These are phyloP conservation scores for Diabrotica undecimpunctata DNA, from an alignment of 1,140 invertebrate species.

Conservation along the genomic window DNA sequence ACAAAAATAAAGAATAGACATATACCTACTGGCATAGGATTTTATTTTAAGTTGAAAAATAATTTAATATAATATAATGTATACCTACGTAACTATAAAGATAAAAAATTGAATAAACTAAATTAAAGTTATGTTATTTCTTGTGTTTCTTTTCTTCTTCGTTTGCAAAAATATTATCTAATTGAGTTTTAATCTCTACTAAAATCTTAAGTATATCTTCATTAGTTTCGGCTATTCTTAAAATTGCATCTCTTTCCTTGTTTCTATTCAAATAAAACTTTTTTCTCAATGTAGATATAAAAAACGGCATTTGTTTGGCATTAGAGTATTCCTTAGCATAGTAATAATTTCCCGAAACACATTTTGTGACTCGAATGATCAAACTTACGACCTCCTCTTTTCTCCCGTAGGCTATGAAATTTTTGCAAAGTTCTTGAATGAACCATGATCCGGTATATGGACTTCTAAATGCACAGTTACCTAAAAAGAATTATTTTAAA, in stretches of 20 bases:
- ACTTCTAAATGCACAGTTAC: constrained; percentile 32
- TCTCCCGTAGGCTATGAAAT: constrained; percentile 38
- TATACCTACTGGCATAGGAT: too few relatives aligned
- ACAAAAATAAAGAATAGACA: too few relatives aligned
- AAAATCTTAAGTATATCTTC: constrained; percentile 14
- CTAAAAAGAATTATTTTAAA: constrained; percentile 23
- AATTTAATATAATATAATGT: too few relatives aligned
- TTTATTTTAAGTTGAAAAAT: too few relatives aligned
- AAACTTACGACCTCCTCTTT: constrained; percentile 40
- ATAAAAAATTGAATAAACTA: too few relatives aligned
- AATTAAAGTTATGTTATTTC: not conserved
- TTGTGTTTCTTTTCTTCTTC: not conserved
- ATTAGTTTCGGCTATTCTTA: constrained; percentile 26
- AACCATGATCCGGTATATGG: constrained; percentile 37
- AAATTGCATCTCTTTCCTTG: constrained; percentile 33
- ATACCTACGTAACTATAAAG: too few relatives aligned
- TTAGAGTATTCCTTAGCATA: not conserved
- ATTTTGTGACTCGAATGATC: constrained; percentile 38
- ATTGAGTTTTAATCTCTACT: constrained; percentile 1
- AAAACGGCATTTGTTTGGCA: constrained; percentile 38
- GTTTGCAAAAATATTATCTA: not conserved
- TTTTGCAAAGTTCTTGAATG: constrained; percentile 44
- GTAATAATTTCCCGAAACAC: constrained; percentile 32
- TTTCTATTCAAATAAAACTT: constrained; percentile 40
- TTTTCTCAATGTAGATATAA: constrained; percentile 36